Evolutionary conservation across 64 coral and sea anemone species (phyloP).

Genomic region (Pocillopora verrucosa): DNA sequence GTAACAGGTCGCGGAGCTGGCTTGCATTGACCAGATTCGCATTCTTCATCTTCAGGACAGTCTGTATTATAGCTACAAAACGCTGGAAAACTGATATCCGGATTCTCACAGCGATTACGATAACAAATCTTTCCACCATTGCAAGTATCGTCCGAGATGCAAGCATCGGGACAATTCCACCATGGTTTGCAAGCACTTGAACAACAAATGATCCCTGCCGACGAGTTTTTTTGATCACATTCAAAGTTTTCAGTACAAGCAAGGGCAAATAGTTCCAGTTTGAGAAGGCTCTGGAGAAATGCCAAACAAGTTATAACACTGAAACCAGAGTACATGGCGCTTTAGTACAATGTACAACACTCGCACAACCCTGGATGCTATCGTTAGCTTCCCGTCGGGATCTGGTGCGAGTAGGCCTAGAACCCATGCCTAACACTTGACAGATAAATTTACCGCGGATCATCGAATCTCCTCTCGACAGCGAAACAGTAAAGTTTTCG

Average conservation of each 20-base stretch:
- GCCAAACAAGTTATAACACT: background rate
- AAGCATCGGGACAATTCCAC: background rate
- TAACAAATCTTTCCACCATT: background rate
- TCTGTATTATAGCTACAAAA: background rate
- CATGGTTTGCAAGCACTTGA: background rate
- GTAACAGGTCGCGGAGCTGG: constrained; percentile 2
- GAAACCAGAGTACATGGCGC: background rate
- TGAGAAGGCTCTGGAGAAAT: constrained; percentile 20
- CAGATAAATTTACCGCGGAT: no score
- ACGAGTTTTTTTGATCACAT: background rate
- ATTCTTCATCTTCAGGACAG: background rate
- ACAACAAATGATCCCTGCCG: background rate
- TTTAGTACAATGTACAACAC: background rate
- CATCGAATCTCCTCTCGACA: no score
- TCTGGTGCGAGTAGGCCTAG: no score
- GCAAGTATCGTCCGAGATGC: constrained; percentile 13
- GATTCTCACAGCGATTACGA: background rate
- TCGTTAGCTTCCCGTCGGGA: background rate
- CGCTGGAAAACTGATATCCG: background rate
- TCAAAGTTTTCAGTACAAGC: constrained; percentile 4
- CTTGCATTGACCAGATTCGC: constrained; percentile 32
- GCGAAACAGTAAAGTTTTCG: no score
- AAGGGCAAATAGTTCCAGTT: background rate
- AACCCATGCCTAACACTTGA: background rate
- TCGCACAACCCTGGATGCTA: background rate